Evolutionary conservation across 2,797 vertebrate species (phyloP).

Genomic region (Oreochromis mossambicus): DNA sequence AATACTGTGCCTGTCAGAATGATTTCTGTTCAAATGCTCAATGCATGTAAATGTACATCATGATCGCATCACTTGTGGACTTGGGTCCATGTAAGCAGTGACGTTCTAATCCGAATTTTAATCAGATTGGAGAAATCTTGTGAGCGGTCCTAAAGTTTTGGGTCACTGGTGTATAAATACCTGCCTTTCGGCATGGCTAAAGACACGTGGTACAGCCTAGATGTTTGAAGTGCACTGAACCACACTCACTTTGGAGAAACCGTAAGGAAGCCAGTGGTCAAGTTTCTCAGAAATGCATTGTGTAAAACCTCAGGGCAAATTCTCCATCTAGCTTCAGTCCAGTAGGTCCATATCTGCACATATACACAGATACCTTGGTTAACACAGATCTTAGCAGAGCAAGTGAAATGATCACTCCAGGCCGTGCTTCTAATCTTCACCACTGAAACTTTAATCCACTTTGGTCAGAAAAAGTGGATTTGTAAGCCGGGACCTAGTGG

Average conservation of each 20-base stretch:
- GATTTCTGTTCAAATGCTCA: background rate
- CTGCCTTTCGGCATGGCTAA: background rate
- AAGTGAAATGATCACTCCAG: conserved; percentile 42
- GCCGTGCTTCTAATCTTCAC: conserved; percentile 54
- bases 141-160: background rate
- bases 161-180: background rate
- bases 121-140: background rate
- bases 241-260: background rate
- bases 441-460: conserved; percentile 58
- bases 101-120: background rate
- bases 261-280: background rate
- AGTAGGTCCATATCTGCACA: background rate
- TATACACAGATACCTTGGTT: background rate
- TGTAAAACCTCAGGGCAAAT: background rate
- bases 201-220: background rate
- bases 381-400: background rate
- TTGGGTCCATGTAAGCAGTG: background rate
- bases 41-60: background rate
- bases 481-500: conserved; percentile 24
- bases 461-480: conserved; percentile 63
- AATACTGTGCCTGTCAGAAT: background rate
- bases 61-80: background rate
- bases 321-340: background rate
- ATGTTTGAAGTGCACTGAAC: background rate
- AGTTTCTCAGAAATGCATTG: background rate